Conservation (phyloP, 2,113 vertebrate species). For the Ictidomys tridecemlineatus region DNA sequence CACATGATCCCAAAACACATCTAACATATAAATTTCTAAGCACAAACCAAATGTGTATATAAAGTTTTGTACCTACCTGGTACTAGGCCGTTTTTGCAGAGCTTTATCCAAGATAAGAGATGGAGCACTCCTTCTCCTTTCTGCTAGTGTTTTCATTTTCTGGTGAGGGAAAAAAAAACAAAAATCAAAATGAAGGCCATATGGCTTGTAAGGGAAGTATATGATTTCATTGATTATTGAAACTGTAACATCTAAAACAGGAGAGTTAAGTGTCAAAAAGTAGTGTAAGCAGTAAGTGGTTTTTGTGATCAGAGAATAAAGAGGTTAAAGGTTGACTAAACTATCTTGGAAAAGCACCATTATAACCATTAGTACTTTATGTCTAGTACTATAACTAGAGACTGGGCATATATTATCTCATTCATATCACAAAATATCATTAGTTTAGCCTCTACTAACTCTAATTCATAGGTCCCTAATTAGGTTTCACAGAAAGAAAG, state of each 20-base stretch:
- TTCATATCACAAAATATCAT: neutral
- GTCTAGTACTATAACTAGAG: neutral
- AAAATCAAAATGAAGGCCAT: slow-evolving; percentile 19
- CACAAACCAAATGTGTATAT: neutral
- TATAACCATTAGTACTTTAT: neutral
- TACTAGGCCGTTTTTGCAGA: slow-evolving; percentile 92
- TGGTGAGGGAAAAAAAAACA: slow-evolving; percentile 78
- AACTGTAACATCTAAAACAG: neutral
- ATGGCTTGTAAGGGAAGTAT: neutral
- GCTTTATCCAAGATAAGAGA: slow-evolving; percentile 97
- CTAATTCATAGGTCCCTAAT: neutral
- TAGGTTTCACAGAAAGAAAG: neutral
- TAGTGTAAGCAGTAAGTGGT: neutral
- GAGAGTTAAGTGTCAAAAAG: neutral
- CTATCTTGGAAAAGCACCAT: neutral
- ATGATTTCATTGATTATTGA: neutral
- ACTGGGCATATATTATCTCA: neutral
- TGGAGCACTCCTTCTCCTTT: slow-evolving; percentile 95
- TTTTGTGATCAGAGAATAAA: neutral
- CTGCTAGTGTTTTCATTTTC: slow-evolving; percentile 96
- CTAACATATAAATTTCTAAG: neutral
- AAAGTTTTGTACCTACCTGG: slow-evolving; percentile 89
- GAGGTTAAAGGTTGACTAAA: slow-evolving; percentile 8
- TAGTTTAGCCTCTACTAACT: neutral
- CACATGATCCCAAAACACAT: neutral